These are phyloP conservation scores for Cantharis rufa DNA, from an alignment of 2,888 invertebrate genomes.

Conservation along the genomic window DNA sequence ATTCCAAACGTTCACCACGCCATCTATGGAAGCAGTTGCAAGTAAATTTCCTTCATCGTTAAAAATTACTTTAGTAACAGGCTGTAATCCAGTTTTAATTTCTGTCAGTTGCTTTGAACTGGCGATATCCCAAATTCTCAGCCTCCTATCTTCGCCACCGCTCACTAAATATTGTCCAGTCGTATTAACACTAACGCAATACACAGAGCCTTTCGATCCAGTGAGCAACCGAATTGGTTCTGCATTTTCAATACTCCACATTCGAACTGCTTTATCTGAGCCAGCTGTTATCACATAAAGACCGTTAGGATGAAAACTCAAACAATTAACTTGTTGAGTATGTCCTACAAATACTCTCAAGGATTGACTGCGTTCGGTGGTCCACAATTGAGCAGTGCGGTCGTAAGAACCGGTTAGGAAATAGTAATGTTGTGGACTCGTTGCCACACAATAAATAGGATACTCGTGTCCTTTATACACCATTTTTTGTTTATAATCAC, in stretches of 20 bases:
- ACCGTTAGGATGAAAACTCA: slow-evolving; percentile 92
- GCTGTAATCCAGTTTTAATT: slow-evolving; percentile 67
- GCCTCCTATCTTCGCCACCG: slow-evolving; percentile 76
- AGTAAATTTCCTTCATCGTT: slow-evolving; percentile 62
- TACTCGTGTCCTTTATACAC: slow-evolving; percentile 77
- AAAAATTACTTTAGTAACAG: slow-evolving; percentile 67
- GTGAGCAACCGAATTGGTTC: slow-evolving; percentile 78
- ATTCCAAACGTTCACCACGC: slow-evolving; percentile 70
- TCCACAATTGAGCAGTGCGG: slow-evolving; percentile 80
- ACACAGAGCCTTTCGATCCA: slow-evolving; percentile 76
- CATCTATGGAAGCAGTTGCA: slow-evolving; percentile 71
- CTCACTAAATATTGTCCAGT: slow-evolving; percentile 83
- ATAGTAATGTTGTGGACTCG: slow-evolving; percentile 66
- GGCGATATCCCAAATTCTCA: slow-evolving; percentile 75
- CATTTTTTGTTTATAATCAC: slow-evolving; percentile 40
- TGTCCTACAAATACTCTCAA: slow-evolving; percentile 88
- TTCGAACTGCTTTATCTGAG: slow-evolving; percentile 82
- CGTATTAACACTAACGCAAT: slow-evolving; percentile 81
- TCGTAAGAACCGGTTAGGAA: slow-evolving; percentile 83
- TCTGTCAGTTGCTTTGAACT: slow-evolving; percentile 67
- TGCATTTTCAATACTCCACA: slow-evolving; percentile 87
- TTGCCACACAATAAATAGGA: slow-evolving; percentile 87
- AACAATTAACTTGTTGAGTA: slow-evolving; percentile 81
- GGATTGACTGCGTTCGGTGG: slow-evolving; percentile 71
- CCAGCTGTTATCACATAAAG: slow-evolving; percentile 89